These are phyloP conservation scores for Phenganax marumi DNA, from an alignment of 92 coral and sea anemone species.

Conservation along the genomic window DNA sequence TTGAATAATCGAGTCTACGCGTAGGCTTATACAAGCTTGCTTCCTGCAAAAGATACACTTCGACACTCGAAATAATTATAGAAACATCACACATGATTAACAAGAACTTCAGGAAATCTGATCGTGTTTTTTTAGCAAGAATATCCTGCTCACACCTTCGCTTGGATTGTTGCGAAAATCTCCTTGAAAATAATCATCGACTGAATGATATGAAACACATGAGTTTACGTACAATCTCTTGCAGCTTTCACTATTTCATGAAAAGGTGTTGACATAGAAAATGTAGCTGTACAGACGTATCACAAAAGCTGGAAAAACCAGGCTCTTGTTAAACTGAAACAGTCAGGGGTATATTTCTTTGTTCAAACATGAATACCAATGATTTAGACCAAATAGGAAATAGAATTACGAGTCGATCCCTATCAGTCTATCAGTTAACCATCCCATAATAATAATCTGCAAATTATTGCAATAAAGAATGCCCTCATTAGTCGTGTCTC, in stretches of 20 bases:
- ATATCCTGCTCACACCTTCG: slow-evolving; percentile 12
- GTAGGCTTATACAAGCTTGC: no score
- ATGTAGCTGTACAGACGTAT: no score
- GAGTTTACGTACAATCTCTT: no score
- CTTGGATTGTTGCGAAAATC: background rate
- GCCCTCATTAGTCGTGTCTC: slow-evolving; percentile 17
- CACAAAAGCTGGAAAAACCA: no score
- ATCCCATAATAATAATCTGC: background rate
- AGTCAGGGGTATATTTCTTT: no score
- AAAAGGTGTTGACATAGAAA: no score
- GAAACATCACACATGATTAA: background rate
- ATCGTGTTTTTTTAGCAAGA: background rate
- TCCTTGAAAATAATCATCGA: background rate
- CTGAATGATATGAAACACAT: no score
- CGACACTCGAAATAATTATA: background rate
- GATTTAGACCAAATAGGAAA: background rate
- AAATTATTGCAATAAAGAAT: slow-evolving; percentile 3
- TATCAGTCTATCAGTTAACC: slow-evolving; percentile 19
- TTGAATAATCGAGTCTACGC: no score
- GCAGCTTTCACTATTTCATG: no score
- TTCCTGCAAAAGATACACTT: no score
- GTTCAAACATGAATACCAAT: slow-evolving; percentile 5
- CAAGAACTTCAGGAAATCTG: background rate
- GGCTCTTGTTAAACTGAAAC: no score
- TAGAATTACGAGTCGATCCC: background rate